Evolutionary conservation across 2,113 vertebrate species (phyloP).

Genomic region (Notothenia rossii): DNA sequence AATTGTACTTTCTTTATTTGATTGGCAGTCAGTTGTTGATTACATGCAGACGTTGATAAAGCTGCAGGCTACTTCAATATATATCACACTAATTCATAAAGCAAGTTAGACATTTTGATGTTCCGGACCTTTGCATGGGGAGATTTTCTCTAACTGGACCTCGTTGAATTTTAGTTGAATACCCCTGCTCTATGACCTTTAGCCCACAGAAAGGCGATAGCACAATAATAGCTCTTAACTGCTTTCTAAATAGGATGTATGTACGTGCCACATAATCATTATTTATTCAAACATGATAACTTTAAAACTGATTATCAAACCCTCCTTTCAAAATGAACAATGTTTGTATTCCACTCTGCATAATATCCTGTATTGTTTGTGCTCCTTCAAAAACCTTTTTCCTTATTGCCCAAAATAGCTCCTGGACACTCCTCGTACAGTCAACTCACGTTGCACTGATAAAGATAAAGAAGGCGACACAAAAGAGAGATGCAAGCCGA

Average conservation of each 20-base stretch:
- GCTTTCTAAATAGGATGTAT: neutral
- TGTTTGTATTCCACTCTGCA: no score
- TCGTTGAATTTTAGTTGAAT: no score
- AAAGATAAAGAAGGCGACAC: conserved; percentile 10
- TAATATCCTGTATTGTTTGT: neutral
- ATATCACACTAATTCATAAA: no score
- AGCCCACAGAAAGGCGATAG: neutral
- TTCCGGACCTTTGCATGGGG: no score
- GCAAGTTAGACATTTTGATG: no score
- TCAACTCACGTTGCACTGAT: conserved; percentile 18
- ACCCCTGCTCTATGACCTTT: neutral
- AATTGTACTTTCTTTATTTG: no score
- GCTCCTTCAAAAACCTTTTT: neutral
- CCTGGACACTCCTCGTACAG: neutral
- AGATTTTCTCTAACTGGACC: no score
- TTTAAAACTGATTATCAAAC: neutral
- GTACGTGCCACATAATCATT: no score
- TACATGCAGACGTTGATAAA: no score
- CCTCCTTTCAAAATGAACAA: neutral
- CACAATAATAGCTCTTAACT: neutral
- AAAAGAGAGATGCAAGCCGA: neutral
- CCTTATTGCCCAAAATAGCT: neutral
- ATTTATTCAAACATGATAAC: neutral
- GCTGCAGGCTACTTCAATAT: no score
- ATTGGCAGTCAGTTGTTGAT: no score